phyloP scores from a whole-genome alignment of 2,888 invertebrate species.

The Scaeva pyrastri region DNA sequence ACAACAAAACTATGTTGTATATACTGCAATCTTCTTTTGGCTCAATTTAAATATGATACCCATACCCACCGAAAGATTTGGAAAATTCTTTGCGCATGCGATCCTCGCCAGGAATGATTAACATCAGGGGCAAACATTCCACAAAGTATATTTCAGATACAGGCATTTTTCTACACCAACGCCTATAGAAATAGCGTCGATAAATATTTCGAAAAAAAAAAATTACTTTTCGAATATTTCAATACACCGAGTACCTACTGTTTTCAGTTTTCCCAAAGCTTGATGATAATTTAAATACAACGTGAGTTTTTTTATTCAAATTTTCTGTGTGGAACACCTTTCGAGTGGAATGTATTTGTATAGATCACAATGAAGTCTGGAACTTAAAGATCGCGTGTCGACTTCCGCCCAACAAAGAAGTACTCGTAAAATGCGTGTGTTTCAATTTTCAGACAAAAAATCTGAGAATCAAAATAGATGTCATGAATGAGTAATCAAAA shows the following conservation, averaged over 20 bases:
- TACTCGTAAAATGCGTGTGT: constrained; percentile 12
- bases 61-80: constrained; percentile 68
- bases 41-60: constrained; percentile 65
- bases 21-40: constrained; percentile 1
- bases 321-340: background rate
- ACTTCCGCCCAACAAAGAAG: constrained; percentile 18
- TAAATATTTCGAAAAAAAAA: constrained; percentile 15
- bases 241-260: background rate
- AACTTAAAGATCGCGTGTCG: constrained; percentile 15
- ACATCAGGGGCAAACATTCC: constrained; percentile 32
- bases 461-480: constrained; percentile 63
- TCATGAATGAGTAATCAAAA: constrained; percentile 69
- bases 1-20: background rate
- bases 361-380: constrained; percentile 28
- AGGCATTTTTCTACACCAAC: background rate
- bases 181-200: constrained; percentile 4
- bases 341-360: constrained; percentile 36
- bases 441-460: constrained; percentile 17
- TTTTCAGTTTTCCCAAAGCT: constrained; percentile 14
- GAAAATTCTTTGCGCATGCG: constrained; percentile 74
- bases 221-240: constrained; percentile 29
- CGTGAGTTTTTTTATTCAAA: constrained; percentile 20
- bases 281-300: constrained; percentile 1
- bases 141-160: constrained; percentile 43
- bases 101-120: constrained; percentile 14